Percentiles rank a stretch among this genome's conserved stretches.
phyloP scores from a whole-genome alignment of 2,113 vertebrate species.

The Numida meleagris region DNA sequence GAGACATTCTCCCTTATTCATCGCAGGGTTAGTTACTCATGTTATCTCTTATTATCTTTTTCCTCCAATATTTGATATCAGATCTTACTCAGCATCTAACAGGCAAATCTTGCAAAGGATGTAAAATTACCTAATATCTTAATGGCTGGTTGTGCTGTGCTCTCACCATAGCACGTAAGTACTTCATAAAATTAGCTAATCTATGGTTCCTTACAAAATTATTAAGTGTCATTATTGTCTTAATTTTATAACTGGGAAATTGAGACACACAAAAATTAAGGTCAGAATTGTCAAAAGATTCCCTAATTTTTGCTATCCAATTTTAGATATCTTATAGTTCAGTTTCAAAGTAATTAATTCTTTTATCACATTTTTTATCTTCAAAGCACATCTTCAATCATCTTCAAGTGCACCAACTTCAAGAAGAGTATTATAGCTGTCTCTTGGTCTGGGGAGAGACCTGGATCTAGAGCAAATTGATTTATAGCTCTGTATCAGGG shows the following conservation, averaged over 20 bases:
- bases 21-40: background rate
- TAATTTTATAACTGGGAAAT: background rate
- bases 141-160: background rate
- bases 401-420: background rate
- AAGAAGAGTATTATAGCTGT: background rate
- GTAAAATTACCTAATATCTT: background rate
- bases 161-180: background rate
- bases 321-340: background rate
- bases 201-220: background rate
- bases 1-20: background rate
- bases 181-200: slow-evolving; percentile 5
- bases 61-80: background rate
- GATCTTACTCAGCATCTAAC: background rate
- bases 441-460: background rate
- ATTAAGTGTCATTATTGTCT: background rate
- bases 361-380: background rate
- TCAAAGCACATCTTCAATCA: background rate
- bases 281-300: background rate
- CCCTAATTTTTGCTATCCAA: background rate
- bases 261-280: background rate
- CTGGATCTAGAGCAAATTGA: background rate
- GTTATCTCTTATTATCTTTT: background rate
- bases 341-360: background rate
- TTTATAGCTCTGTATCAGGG: background rate
- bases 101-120: background rate